These are phyloP conservation scores for Arvicanthis niloticus DNA, from an alignment of 2,113 vertebrate species.

Conservation along the genomic window DNA sequence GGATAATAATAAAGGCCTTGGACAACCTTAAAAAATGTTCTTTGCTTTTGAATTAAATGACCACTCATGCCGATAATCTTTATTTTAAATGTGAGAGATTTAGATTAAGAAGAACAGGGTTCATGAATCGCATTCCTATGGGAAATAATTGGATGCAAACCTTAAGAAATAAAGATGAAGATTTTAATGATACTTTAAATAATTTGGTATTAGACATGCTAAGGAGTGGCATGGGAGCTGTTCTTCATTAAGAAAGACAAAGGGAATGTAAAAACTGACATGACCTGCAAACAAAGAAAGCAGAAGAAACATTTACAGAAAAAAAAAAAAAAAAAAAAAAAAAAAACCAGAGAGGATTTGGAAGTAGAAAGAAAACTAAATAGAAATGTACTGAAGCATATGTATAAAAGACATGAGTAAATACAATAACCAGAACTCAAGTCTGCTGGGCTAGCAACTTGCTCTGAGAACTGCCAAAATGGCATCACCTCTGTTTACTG, in stretches of 20 bases:
- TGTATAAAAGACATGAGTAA: neutral
- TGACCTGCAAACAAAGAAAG: neutral
- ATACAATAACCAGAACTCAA: neutral
- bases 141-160: neutral
- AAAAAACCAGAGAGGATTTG: neutral
- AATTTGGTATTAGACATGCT: neutral
- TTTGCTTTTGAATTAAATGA: neutral
- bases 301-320: neutral
- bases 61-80: neutral
- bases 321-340: neutral
- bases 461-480: no score
- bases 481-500: neutral
- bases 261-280: neutral
- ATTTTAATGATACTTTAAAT: neutral
- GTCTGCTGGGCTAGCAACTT: neutral
- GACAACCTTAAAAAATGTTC: neutral
- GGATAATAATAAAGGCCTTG: neutral
- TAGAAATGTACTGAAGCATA: neutral
- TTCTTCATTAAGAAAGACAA: neutral
- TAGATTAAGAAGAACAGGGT: neutral
- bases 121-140: neutral
- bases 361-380: neutral
- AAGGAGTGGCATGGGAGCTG: neutral
- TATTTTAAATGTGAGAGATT: neutral
- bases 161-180: neutral